phyloP scores from a whole-genome alignment of 64 coral and sea anemone species.

The Trachythela sp. region DNA sequence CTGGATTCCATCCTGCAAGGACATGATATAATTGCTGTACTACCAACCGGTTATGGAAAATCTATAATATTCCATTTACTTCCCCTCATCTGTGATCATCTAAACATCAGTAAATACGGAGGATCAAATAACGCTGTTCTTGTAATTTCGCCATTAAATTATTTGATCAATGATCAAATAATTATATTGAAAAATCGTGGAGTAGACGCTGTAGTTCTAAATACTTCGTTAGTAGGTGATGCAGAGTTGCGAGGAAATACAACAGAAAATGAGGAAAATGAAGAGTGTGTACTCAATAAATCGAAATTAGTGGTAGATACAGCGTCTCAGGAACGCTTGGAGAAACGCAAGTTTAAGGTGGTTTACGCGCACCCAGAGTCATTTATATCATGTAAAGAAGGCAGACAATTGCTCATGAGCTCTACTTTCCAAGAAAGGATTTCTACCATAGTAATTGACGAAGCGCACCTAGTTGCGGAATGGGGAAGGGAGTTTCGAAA shows the following conservation, averaged over 20 bases:
- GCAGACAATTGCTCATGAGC: constrained; percentile 17
- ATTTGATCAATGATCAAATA: constrained; percentile 43
- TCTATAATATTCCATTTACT: constrained; percentile 48
- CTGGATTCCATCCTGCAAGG: constrained; percentile 12
- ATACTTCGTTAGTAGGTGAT: neutral
- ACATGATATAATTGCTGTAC: constrained; percentile 17
- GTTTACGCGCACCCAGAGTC: constrained; percentile 51
- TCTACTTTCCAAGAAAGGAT: constrained; percentile 8
- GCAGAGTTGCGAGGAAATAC: neutral
- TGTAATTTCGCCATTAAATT: constrained; percentile 43
- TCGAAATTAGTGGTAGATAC: neutral
- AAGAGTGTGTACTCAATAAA: neutral
- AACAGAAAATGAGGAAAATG: neutral
- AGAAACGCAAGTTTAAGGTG: constrained; percentile 23
- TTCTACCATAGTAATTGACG: constrained; percentile 32
- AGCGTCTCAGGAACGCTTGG: neutral
- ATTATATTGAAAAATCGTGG: neutral
- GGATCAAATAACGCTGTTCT: constrained; percentile 6
- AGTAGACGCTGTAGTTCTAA: constrained; percentile 1
- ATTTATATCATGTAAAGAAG: constrained; percentile 48
- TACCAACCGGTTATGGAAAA: constrained; percentile 49
- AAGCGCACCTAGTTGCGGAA: constrained; percentile 51
- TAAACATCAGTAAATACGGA: neutral
- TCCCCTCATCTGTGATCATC: constrained; percentile 35
- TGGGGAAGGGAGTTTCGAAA: constrained; percentile 38